Base-by-base conservation (phyloP, 2,888 invertebrate species). In the Parochlus steinenii region DNA sequence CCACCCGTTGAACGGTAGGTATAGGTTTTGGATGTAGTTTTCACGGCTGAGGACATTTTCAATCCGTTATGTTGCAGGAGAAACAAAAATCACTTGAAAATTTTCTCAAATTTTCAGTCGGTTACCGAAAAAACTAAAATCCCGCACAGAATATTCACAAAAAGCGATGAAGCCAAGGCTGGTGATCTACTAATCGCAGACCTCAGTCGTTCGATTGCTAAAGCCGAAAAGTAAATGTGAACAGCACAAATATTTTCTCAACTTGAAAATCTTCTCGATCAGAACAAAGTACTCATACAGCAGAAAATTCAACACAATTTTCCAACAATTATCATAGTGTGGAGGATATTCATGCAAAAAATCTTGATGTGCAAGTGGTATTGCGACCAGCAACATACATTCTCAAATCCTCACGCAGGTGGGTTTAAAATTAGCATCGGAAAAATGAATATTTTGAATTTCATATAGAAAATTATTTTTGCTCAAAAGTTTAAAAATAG, bases 1-100 rank as follows among this genome's bases (percentile, higher is more conserved):
- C 74, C 76, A 55, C 81, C 82, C 58, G 75, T 72, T 58, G 85
- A 82, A 63, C 86, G 79, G 71, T 90, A 90, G 59, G 78, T 74
- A 69, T 89, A 89, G 36, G 36, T 30, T 36, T 36, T 36, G 11
- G 26, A 30, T 24, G 36, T 31, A 16, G 31, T 31, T 31, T 36
- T 29, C 58, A 74, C 63, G 63, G 73, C 67, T 62, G 75, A 74
- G 65, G 74, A 74, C 67, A 72, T 73, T 69, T 69, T 63, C 34
- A 39, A 31, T 37, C 37, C 34, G 24, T 38, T 33, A 36, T 20
- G 17, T 38, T 19, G 28, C 29, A 41, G 27, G 37, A 39, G 38
- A 41, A 34, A 43, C 41, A 42, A 40, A 40, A 31, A 36, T 33
- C 35, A 39, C 33, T 38, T 36, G 32, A 39, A 42, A 33, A 41